Conservation (phyloP, 2,113 vertebrate species). For the Acinonyx jubatus region DNA sequence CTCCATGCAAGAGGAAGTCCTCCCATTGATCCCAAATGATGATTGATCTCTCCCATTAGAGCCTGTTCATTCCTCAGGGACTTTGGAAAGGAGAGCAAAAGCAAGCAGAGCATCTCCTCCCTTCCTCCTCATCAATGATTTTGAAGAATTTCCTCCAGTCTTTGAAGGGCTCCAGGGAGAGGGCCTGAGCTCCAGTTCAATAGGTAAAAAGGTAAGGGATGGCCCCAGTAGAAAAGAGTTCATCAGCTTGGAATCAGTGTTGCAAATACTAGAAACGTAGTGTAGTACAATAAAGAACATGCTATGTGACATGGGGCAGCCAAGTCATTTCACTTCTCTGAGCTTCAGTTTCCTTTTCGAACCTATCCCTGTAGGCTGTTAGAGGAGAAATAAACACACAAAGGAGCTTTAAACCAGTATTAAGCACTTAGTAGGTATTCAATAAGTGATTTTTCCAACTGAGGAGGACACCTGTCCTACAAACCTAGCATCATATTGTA, state of each 20-base stretch:
- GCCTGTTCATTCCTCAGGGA: conserved; percentile 41
- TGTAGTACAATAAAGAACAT: not conserved
- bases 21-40: conserved; percentile 63
- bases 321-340: conserved; percentile 22
- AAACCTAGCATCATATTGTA: not conserved
- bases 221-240: not conserved
- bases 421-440: conserved; percentile 26
- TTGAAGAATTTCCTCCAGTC: conserved; percentile 52
- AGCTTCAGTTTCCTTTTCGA: conserved; percentile 38
- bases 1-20: conserved; percentile 30
- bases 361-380: not conserved
- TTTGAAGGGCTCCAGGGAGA: not conserved
- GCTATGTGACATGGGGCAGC: not conserved
- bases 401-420: not conserved
- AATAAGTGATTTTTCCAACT: not conserved
- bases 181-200: not conserved
- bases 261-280: conserved; percentile 22
- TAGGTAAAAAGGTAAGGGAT: not conserved
- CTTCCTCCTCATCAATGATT: not conserved
- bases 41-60: conserved; percentile 63
- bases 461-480: not conserved
- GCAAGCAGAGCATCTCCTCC: conserved; percentile 28
- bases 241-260: not conserved
- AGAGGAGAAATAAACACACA: conserved; percentile 18
- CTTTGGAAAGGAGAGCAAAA: conserved; percentile 55